phyloP scores from a whole-genome alignment of 1,140 invertebrate species.

The Galleria mellonella region DNA sequence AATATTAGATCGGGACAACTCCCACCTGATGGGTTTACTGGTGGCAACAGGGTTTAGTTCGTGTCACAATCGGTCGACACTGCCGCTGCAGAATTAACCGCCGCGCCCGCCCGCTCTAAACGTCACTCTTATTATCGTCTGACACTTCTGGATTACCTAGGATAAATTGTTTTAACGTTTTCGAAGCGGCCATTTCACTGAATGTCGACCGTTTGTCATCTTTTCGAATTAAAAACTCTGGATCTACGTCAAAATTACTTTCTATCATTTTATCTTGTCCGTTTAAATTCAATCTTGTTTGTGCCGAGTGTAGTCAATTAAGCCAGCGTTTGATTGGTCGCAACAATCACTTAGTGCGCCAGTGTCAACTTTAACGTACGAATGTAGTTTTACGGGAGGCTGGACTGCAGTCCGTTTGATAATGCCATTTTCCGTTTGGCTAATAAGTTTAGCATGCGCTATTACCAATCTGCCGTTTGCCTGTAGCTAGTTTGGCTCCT shows the following conservation, averaged over 20 bases:
- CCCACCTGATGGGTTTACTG: conserved; percentile 64
- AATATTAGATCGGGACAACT: conserved; percentile 43
- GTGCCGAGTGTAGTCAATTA: conserved; percentile 33
- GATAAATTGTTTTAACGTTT: conserved; percentile 72
- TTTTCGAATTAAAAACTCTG: conserved; percentile 51
- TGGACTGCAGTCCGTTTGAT: conserved; percentile 47
- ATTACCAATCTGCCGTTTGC: conserved; percentile 70
- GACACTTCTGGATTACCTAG: conserved; percentile 65
- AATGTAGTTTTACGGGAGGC: conserved; percentile 57
- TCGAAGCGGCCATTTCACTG: conserved; percentile 51
- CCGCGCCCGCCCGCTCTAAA: conserved; percentile 52
- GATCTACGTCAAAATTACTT: conserved; percentile 20
- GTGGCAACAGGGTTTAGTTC: conserved; percentile 64
- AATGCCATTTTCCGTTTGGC: conserved; percentile 68
- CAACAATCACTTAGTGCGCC: conserved; percentile 60
- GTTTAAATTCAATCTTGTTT: conserved; percentile 35
- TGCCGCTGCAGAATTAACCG: conserved; percentile 62
- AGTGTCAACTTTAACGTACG: conserved; percentile 56
- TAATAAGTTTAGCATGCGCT: conserved; percentile 71
- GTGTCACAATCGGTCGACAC: conserved; percentile 62
- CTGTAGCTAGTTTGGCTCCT: conserved; percentile 45
- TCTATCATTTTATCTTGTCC: conserved; percentile 24
- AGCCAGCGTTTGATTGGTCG: conserved; percentile 58
- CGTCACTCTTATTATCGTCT: conserved; percentile 72
- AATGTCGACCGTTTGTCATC: conserved; percentile 54